Base-by-base conservation (phyloP, 1,140 invertebrate genomes). In the Plectus sambesii region DNA sequence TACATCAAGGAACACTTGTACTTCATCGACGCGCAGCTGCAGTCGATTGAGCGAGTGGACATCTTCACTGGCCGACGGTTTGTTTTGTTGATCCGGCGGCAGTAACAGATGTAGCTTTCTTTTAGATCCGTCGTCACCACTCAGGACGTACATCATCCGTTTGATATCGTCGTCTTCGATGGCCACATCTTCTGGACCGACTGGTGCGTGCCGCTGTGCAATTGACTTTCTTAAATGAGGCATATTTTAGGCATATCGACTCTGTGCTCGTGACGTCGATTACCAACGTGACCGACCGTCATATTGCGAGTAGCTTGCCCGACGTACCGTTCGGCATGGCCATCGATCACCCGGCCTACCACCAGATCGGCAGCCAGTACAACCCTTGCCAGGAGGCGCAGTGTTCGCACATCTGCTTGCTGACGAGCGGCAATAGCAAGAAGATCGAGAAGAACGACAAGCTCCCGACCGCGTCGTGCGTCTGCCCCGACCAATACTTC, bases 21-120 rank as follows among this genome's bases (percentile, higher is more conserved):
- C 66, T 96, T 96, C 69, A 87, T 87, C 4, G 90, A 96, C 71
- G 89, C 86, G 0, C 89, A 93, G 65, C 69, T 96, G n/a, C 88
- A 96, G 65, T 94, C 87, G 54, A 96, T 97, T 36, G 89, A 96
- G 66, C 93, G 87, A 65, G 82, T 89, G 59, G 96, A 97, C 70
- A 85, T 94, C 61, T 90, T 90, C 8, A 80, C 78, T 0, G 82
- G 83, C 5, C 73, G 89, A 22, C 81, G 85, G 49, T 86, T 92
- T 73, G 73, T 78, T n/a, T 58, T 76, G 40, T n/a, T n/a, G n/a
- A n/a, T n/a, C n/a, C n/a, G n/a, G n/a, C n/a, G n/a, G n/a, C n/a
- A n/a, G n/a, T n/a, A n/a, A n/a, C n/a, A n/a, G n/a, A n/a, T n/a
- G n/a, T n/a, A n/a, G n/a, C n/a, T n/a, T n/a, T n/a, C n/a, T n/a